phyloP scores from a whole-genome alignment of 1,140 invertebrate genomes.

The Subanguina moxae region DNA sequence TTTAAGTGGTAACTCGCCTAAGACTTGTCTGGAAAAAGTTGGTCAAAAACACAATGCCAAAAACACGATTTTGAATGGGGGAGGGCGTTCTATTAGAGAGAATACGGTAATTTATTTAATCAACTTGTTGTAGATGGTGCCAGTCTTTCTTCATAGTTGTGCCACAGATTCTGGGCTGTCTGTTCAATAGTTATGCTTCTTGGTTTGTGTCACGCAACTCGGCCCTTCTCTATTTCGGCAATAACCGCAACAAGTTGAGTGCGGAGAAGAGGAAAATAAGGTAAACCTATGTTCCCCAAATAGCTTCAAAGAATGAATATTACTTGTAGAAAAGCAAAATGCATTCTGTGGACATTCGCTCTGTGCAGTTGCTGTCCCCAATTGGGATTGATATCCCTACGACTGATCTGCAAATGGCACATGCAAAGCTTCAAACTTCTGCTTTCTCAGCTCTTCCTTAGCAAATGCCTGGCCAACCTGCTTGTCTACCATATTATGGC shows the following conservation, averaged over 20 bases:
- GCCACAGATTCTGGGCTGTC: conserved; percentile 7
- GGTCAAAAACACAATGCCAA: background rate
- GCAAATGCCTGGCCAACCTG: conserved; percentile 20
- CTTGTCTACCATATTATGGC: conserved; percentile 14
- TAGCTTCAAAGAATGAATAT: background rate
- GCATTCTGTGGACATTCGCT: conserved; percentile 5
- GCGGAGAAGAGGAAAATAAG: conserved; percentile 25
- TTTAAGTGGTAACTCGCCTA: too few relatives aligned
- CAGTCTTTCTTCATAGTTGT: conserved; percentile 27
- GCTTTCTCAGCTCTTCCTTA: conserved; percentile 12
- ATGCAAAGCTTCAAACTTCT: conserved; percentile 17
- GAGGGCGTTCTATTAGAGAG: too few relatives aligned
- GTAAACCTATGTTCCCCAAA: conserved; percentile 9
- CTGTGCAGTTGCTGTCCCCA: conserved; percentile 11
- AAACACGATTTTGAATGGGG: background rate
- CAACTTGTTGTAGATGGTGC: conserved; percentile 26
- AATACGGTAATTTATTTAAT: background rate
- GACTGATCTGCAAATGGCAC: conserved; percentile 16
- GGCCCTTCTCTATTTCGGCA: conserved; percentile 25
- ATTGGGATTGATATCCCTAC: conserved; percentile 7
- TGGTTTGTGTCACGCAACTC: conserved; percentile 16
- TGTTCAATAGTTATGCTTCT: conserved; percentile 20
- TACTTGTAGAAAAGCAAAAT: conserved; percentile 29
- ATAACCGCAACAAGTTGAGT: conserved; percentile 24
- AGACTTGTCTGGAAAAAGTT: too few relatives aligned